Percentiles rank a stretch among this genome's conserved stretches.
These are phyloP conservation scores for Drosophila malerkotliana DNA, from an alignment of 1,140 invertebrate species.

Conservation along the genomic window DNA sequence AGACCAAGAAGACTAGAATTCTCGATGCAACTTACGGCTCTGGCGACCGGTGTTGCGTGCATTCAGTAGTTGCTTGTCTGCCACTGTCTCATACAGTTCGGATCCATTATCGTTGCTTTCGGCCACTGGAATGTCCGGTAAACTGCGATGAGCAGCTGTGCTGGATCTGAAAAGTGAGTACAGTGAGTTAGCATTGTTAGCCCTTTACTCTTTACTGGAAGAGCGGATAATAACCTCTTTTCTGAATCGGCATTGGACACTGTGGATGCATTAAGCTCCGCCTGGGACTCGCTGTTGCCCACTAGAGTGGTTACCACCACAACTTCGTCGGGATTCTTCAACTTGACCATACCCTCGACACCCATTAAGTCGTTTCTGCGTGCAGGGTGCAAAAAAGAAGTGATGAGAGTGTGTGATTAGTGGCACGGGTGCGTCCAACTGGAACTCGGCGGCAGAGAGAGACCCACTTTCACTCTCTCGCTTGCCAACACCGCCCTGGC, in stretches of 20 bases:
- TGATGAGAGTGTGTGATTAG: constrained; percentile 20
- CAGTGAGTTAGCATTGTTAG: not conserved
- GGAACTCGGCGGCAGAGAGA: constrained; percentile 47
- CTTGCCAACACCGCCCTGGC: constrained; percentile 13
- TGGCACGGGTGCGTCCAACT: constrained; percentile 61
- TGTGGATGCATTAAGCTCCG: constrained; percentile 75
- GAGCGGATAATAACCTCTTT: constrained; percentile 54
- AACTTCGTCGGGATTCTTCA: constrained; percentile 85
- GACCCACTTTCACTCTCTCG: constrained; percentile 51
- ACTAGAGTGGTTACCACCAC: constrained; percentile 83
- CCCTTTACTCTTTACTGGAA: not conserved
- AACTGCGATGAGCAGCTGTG: constrained; percentile 86
- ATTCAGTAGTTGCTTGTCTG: constrained; percentile 84
- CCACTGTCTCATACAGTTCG: constrained; percentile 88
- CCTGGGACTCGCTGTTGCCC: constrained; percentile 72
- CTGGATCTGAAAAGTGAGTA: constrained; percentile 58
- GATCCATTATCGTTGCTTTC: constrained; percentile 86
- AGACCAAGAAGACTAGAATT: not conserved
- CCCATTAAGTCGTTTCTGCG: constrained; percentile 85
- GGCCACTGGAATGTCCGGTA: constrained; percentile 87
- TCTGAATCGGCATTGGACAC: constrained; percentile 80
- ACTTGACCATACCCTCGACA: constrained; percentile 85
- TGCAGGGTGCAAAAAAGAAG: constrained; percentile 16
- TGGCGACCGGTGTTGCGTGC: constrained; percentile 63
- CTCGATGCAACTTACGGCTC: constrained; percentile 63